phyloP scores from a whole-genome alignment of 2,113 vertebrate genomes.

The Alaudala cheleensis region DNA sequence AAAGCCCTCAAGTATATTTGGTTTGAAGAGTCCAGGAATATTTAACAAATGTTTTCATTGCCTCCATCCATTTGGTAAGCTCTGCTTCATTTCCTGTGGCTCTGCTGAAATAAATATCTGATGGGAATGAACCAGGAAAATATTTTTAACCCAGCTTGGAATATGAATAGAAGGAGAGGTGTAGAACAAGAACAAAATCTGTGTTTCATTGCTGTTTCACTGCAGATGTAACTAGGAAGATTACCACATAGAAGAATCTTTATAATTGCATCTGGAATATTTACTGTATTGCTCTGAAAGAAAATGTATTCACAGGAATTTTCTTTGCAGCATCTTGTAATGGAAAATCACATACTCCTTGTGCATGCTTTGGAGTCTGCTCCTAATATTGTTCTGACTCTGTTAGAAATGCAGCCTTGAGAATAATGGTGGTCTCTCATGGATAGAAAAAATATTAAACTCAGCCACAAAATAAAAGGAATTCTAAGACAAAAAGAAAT shows the following conservation, averaged over 20 bases:
- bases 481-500: background rate
- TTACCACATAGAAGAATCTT: background rate
- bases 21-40: background rate
- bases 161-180: background rate
- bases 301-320: background rate
- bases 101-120: conserved; percentile 14
- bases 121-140: background rate
- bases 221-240: background rate
- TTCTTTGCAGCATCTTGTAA: background rate
- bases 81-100: conserved; percentile 45
- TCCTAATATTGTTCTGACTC: background rate
- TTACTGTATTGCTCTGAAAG: background rate
- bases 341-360: background rate
- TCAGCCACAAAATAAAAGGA: background rate
- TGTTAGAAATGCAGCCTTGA: background rate
- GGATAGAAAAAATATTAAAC: background rate
- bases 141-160: background rate
- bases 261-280: background rate
- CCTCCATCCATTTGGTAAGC: conserved; percentile 14
- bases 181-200: background rate
- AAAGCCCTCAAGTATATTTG: conserved; percentile 5
- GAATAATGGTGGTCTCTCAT: background rate
- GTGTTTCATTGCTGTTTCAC: background rate
- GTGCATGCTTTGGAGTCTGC: background rate
- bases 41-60: conserved; percentile 18